These are phyloP conservation scores for Diaperis boleti DNA, from an alignment of 2,888 invertebrate species.

Conservation along the genomic window DNA sequence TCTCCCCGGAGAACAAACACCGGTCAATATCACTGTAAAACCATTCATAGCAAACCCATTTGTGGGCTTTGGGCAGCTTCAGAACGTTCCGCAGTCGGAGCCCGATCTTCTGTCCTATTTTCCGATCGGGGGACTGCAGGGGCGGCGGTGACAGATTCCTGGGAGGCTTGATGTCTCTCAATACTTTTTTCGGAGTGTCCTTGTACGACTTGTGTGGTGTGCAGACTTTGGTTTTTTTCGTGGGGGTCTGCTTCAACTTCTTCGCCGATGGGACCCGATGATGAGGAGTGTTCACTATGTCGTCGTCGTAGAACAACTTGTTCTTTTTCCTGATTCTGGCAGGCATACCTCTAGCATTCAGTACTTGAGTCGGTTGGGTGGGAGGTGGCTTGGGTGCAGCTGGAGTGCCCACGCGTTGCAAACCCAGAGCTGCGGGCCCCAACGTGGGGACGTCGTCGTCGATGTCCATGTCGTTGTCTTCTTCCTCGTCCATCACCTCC, in stretches of 20 bases:
- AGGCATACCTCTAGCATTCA: slow-evolving; percentile 91
- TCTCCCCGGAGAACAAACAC: slow-evolving; percentile 93
- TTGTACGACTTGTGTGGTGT: slow-evolving; percentile 53
- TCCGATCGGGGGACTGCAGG: slow-evolving; percentile 78
- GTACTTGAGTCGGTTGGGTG: slow-evolving; percentile 80
- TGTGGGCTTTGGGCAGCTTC: slow-evolving; percentile 97
- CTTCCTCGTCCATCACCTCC: slow-evolving; percentile 71
- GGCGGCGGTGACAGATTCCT: slow-evolving; percentile 65
- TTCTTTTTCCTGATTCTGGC: slow-evolving; percentile 92
- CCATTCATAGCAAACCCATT: slow-evolving; percentile 99
- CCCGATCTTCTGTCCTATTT: slow-evolving; percentile 90
- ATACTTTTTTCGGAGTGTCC: slow-evolving; percentile 29
- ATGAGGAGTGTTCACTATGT: slow-evolving; percentile 84
- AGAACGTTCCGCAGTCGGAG: slow-evolving; percentile 90
- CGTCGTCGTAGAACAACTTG: slow-evolving; percentile 87
- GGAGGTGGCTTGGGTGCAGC: slow-evolving; percentile 78
- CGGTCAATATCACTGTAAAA: slow-evolving; percentile 99
- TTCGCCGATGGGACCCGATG: slow-evolving; percentile 80
- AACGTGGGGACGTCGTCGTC: slow-evolving; percentile 79
- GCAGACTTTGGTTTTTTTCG: slow-evolving; percentile 61
- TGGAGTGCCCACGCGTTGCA: slow-evolving; percentile 85
- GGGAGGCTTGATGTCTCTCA: slow-evolving; percentile 51
- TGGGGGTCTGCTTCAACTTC: slow-evolving; percentile 72
- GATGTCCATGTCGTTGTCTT: slow-evolving; percentile 68
- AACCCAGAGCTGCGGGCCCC: slow-evolving; percentile 83